phyloP scores from a whole-genome alignment of 2,888 invertebrate genomes.

The Drosophila pseudotalamancana region DNA sequence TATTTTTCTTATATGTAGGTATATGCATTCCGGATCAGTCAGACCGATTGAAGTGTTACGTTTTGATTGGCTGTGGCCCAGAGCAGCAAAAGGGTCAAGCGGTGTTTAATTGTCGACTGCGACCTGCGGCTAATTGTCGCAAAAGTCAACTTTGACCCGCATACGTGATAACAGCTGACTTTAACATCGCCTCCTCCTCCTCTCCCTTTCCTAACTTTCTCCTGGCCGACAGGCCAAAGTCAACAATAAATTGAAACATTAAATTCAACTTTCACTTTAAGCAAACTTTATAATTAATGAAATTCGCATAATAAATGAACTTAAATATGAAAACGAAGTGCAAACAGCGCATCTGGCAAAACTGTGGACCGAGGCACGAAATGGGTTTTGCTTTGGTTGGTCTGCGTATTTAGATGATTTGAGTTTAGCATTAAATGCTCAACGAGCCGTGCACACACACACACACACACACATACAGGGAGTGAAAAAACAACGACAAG shows the following conservation, averaged over 20 bases:
- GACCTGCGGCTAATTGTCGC: constrained; percentile 10
- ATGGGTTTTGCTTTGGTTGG: not conserved
- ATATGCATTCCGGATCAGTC: constrained; percentile 3
- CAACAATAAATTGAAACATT: constrained; percentile 49
- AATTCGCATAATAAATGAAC: constrained; percentile 75
- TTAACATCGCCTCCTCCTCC: not conserved
- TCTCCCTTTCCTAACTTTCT: not conserved
- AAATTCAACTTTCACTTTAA: constrained; percentile 52
- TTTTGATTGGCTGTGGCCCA: constrained; percentile 10
- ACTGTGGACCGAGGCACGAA: not conserved
- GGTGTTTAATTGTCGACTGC: constrained; percentile 23
- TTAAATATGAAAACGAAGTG: constrained; percentile 75
- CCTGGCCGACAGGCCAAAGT: constrained; percentile 5
- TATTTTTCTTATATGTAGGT: not conserved
- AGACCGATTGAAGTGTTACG: constrained; percentile 14
- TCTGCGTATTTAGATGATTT: constrained; percentile 25
- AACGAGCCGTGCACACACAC: constrained; percentile 24
- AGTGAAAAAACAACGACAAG: constrained; percentile 8
- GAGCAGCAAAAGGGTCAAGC: constrained; percentile 8
- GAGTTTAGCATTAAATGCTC: constrained; percentile 19
- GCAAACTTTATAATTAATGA: constrained; percentile 73
- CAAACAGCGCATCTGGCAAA: constrained; percentile 52
- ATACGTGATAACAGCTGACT: constrained; percentile 11
- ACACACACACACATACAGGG: not conserved
- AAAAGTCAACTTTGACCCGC: constrained; percentile 33